phyloP scores from a whole-genome alignment of 2,797 vertebrate species.

The Simalia tracyae region DNA sequence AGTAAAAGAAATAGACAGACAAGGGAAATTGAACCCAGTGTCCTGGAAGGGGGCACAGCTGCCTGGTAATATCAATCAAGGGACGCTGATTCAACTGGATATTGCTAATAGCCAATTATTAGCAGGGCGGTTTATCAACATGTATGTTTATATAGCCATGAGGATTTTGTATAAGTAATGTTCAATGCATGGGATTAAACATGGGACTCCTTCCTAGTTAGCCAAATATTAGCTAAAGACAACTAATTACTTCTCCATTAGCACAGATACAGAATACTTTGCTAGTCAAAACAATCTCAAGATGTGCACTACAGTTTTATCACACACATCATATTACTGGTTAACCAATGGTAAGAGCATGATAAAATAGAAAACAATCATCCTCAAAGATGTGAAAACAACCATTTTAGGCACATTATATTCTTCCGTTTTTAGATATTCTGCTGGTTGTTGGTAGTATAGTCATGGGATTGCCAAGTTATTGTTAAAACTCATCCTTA shows the following conservation, averaged over 20 bases:
- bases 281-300: background rate
- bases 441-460: background rate
- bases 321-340: background rate
- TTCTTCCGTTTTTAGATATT: background rate
- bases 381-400: background rate
- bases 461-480: background rate
- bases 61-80: background rate
- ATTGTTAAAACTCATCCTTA: constrained; percentile 89
- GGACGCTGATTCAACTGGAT: background rate
- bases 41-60: background rate
- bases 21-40: background rate
- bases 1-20: background rate
- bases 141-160: background rate
- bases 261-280: constrained; percentile 21
- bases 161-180: background rate
- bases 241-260: background rate
- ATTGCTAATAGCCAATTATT: background rate
- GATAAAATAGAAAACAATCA: background rate
- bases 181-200: background rate
- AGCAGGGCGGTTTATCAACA: background rate
- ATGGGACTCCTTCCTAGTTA: background rate
- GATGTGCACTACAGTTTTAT: background rate
- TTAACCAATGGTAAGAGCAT: background rate
- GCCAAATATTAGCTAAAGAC: background rate
- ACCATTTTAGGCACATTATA: too few relatives aligned